Percentiles rank a stretch among this genome's conserved stretches.
Conservation (phyloP, 2,797 vertebrate species). For the Tokudaia tokunoshimensis region DNA sequence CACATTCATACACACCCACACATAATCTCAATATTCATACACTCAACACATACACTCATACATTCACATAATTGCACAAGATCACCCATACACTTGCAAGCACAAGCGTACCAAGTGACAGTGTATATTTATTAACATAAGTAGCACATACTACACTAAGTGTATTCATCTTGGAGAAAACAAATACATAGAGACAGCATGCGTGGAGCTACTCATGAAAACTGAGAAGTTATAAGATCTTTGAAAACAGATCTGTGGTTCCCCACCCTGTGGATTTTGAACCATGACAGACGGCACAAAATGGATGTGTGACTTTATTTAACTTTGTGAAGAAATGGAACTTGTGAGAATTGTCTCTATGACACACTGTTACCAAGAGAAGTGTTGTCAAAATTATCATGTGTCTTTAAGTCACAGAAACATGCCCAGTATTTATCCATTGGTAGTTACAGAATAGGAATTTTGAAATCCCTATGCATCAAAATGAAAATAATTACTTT, state of each 20-base stretch:
- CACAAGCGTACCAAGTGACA: not conserved
- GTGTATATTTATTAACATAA: not conserved
- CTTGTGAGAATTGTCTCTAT: conserved; percentile 35
- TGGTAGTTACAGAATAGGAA: not conserved
- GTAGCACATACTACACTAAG: not conserved
- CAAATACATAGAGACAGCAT: not conserved
- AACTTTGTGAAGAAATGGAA: not conserved
- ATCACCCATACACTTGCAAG: not conserved
- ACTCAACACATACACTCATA: not conserved
- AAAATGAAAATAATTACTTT: conserved; percentile 43
- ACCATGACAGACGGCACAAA: not conserved
- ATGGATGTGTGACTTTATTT: not conserved
- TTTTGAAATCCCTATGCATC: not conserved
- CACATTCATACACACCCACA: not conserved
- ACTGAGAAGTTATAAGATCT: not conserved
- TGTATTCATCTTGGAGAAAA: not conserved
- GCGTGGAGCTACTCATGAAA: conserved; percentile 13
- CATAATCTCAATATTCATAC: not conserved
- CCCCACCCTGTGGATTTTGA: not conserved
- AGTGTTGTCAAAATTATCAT: conserved; percentile 23
- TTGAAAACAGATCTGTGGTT: conserved; percentile 38
- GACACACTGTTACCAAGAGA: not conserved
- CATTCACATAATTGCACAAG: not conserved
- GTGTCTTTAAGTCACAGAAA: conserved; percentile 22
- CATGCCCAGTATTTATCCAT: not conserved